These are phyloP conservation scores for Lamellibrachia satsuma DNA, from an alignment of 2,888 invertebrate genomes.

Conservation along the genomic window DNA sequence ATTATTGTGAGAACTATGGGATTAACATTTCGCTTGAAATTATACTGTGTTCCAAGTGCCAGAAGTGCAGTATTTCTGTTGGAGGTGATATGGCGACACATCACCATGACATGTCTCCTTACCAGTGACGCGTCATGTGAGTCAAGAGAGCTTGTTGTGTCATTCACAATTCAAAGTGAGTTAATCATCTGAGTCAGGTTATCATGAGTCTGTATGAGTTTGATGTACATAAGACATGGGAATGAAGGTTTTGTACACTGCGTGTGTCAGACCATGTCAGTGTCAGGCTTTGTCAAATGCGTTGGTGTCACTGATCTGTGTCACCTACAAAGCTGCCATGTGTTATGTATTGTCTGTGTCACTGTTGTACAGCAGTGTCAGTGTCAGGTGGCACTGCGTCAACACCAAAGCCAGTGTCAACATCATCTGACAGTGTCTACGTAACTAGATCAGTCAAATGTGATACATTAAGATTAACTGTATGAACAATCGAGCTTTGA, in stretches of 20 bases:
- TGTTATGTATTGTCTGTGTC: constrained; percentile 17
- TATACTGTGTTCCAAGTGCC: neutral
- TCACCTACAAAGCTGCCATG: neutral
- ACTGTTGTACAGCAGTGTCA: neutral
- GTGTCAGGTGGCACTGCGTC: neutral
- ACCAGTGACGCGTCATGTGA: neutral
- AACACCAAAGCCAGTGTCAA: neutral
- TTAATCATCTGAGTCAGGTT: neutral
- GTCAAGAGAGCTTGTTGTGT: neutral
- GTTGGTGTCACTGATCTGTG: neutral
- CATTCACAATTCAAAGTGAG: neutral
- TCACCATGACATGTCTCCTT: neutral
- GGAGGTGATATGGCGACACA: neutral
- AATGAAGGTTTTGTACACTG: neutral
- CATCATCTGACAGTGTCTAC: neutral
- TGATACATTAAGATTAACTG: neutral
- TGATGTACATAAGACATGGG: neutral
- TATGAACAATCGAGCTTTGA: neutral
- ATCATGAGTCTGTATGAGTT: neutral
- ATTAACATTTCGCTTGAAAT: neutral
- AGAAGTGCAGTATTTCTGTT: neutral
- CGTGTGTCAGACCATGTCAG: neutral
- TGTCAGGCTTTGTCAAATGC: neutral
- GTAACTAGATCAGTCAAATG: neutral
- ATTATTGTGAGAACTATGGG: neutral